Conservation (phyloP, 2,888 invertebrate genomes). For the Cyclophora punctaria region DNA sequence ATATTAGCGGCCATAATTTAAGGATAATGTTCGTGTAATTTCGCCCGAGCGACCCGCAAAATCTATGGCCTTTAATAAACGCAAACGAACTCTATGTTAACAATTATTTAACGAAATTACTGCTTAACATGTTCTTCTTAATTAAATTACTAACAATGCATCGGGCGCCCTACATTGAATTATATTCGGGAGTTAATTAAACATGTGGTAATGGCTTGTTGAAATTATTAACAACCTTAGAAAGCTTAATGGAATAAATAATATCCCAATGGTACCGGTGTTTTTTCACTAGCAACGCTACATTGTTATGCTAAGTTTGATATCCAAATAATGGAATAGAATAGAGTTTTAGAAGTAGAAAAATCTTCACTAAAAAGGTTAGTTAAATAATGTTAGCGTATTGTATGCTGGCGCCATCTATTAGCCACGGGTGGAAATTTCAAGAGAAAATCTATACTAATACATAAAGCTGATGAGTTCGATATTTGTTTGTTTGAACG, state of each 20-base stretch:
- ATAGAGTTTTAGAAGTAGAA: too few relatives aligned
- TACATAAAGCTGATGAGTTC: too few relatives aligned
- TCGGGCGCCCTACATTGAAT: slow-evolving; percentile 34
- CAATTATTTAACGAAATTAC: slow-evolving; percentile 69
- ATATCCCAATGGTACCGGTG: not conserved
- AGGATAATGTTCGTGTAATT: slow-evolving; percentile 66
- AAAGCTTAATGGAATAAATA: not conserved
- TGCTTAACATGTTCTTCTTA: slow-evolving; percentile 56
- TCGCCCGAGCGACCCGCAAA: slow-evolving; percentile 52
- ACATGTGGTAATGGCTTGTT: slow-evolving; percentile 6
- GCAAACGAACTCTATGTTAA: slow-evolving; percentile 57
- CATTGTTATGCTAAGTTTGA: not conserved
- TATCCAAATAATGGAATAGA: not conserved
- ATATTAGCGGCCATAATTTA: slow-evolving; percentile 71
- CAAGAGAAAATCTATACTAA: too few relatives aligned
- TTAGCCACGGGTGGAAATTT: too few relatives aligned
- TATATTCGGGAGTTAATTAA: slow-evolving; percentile 40
- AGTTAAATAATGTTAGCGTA: too few relatives aligned
- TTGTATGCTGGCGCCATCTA: too few relatives aligned
- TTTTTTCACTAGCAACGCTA: not conserved
- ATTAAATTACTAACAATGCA: slow-evolving; percentile 56
- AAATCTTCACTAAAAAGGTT: too few relatives aligned
- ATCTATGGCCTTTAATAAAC: slow-evolving; percentile 73
- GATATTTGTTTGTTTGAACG: too few relatives aligned
- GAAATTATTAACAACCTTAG: slow-evolving; percentile 1